Evolutionary conservation across 2,888 invertebrate genomes (phyloP).

Genomic region (Selenia dentaria): DNA sequence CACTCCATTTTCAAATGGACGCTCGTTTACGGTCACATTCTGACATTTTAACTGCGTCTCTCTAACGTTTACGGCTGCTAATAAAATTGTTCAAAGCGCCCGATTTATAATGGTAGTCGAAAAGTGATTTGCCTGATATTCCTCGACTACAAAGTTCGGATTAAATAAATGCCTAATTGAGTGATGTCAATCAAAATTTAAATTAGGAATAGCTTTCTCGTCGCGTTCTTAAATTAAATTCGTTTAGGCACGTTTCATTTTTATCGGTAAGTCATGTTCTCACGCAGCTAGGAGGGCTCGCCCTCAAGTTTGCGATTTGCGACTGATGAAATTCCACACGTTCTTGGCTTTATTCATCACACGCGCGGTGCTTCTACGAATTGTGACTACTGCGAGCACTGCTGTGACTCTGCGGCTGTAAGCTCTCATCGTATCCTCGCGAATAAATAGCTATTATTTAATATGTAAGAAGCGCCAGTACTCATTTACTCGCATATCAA

Average conservation of each 20-base stretch:
- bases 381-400: conserved; percentile 41
- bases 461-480: conserved; percentile 67
- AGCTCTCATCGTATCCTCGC: conserved; percentile 60
- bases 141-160: conserved; percentile 40
- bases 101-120: conserved; percentile 65
- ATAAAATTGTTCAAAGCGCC: conserved; percentile 76
- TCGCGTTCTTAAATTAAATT: conserved; percentile 51
- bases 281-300: conserved; percentile 48
- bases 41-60: conserved; percentile 79
- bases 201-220: conserved; percentile 48
- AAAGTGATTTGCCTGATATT: conserved; percentile 55
- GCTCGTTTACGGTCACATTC: conserved; percentile 76
- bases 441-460: conserved; percentile 75
- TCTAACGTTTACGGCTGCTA: conserved; percentile 71
- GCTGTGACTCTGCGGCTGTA: conserved; percentile 33
- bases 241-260: conserved; percentile 54
- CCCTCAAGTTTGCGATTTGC: conserved; percentile 81
- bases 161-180: conserved; percentile 47
- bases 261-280: conserved; percentile 44
- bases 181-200: conserved; percentile 62
- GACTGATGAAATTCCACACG: conserved; percentile 72
- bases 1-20: conserved; percentile 74
- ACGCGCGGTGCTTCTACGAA: conserved; percentile 78
- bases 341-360: conserved; percentile 79
- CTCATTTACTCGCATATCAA: conserved; percentile 60